Evolutionary conservation across 2,888 invertebrate species (phyloP).

Genomic region (Macaria liturata): DNA sequence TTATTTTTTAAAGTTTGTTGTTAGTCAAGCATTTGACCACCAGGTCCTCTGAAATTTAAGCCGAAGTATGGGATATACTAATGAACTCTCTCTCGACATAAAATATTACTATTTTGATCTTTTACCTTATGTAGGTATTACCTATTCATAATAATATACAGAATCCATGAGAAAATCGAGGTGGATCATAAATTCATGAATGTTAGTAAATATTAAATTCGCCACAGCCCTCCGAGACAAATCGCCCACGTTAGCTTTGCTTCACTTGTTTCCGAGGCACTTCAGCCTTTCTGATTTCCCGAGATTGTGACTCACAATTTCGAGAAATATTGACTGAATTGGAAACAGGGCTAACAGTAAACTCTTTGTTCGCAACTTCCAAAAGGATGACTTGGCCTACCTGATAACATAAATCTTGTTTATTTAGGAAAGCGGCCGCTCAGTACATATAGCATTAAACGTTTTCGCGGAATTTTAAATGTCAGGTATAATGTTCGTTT

Average conservation of each 20-base stretch:
- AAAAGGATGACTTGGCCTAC: conserved; percentile 18
- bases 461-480: conserved; percentile 15
- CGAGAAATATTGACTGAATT: conserved; percentile 43
- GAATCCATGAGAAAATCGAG: too few relatives aligned
- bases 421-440: conserved; percentile 6
- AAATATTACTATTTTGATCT: not conserved
- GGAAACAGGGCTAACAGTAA: conserved; percentile 35
- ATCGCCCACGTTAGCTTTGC: conserved; percentile 49
- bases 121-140: not conserved
- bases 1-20: too few relatives aligned
- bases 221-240: conserved; percentile 45
- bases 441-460: conserved; percentile 2
- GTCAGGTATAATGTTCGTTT: conserved; percentile 17
- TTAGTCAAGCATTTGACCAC: too few relatives aligned
- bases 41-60: too few relatives aligned
- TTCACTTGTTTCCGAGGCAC: conserved; percentile 27
- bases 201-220: conserved; percentile 52
- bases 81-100: too few relatives aligned
- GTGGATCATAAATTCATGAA: not conserved
- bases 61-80: too few relatives aligned
- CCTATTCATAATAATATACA: not conserved
- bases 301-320: conserved; percentile 51
- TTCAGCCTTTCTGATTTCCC: conserved; percentile 45
- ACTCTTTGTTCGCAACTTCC: conserved; percentile 28
- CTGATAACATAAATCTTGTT: conserved; percentile 1